A percentile compares a stretch with the other conserved stretches of the same genome.
Evolutionary conservation across 2,113 vertebrate species (phyloP).

Genomic region (Pithys albifrons): DNA sequence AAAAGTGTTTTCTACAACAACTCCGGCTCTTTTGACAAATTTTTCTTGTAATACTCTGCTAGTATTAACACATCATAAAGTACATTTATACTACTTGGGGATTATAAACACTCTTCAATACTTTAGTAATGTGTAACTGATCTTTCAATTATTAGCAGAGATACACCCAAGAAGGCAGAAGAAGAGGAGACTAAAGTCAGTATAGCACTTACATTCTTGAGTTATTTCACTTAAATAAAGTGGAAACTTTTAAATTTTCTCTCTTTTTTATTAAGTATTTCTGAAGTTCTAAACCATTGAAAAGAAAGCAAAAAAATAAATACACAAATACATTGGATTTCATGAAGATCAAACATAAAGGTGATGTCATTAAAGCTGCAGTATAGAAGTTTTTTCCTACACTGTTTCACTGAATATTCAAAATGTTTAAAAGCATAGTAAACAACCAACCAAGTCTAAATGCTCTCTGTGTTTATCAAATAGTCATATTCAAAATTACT

Average conservation of each 20-base stretch:
- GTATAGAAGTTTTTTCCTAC: slow-evolving; percentile 55
- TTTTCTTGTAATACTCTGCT: not conserved
- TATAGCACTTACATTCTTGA: not conserved
- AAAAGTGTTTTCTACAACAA: not conserved
- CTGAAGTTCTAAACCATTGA: not conserved
- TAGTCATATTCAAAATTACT: slow-evolving; percentile 36
- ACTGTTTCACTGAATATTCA: slow-evolving; percentile 18
- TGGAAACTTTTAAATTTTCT: not conserved
- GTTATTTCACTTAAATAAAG: not conserved
- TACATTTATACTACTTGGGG: not conserved
- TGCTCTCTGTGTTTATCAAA: slow-evolving; percentile 43
- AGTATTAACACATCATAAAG: not conserved
- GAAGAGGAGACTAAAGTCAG: not conserved
- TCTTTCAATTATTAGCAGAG: not conserved
- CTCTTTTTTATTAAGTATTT: not conserved
- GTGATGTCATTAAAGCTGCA: slow-evolving; percentile 55
- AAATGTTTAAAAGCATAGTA: slow-evolving; percentile 51
- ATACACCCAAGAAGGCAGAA: not conserved
- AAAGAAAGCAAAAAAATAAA: not conserved
- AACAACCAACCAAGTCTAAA: slow-evolving; percentile 62
- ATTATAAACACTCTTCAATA: not conserved
- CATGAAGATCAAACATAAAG: slow-evolving; percentile 12
- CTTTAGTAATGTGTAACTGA: not conserved
- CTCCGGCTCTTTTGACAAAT: not conserved
- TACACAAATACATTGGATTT: not conserved